A percentile compares a stretch with the other conserved stretches of the same genome.
phyloP scores from a whole-genome alignment of 1,140 invertebrate species.

The Scaptomyza montana region DNA sequence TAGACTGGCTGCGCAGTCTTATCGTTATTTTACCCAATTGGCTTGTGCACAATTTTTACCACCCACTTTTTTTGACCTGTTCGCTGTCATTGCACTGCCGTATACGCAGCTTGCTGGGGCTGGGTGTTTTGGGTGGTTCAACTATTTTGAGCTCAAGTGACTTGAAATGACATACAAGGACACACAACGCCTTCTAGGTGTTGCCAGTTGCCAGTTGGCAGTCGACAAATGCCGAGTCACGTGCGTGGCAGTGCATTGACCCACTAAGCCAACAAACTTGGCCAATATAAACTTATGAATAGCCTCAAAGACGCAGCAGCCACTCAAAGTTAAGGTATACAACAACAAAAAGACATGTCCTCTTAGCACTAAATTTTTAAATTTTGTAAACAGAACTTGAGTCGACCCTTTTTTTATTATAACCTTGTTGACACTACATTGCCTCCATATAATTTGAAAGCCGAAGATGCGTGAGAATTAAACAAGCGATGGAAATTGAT shows the following conservation, averaged over 20 bases:
- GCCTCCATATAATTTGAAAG: constrained; percentile 9
- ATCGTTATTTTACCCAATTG: constrained; percentile 68
- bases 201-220: constrained; percentile 34
- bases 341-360: neutral
- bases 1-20: constrained; percentile 55
- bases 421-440: neutral
- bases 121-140: constrained; percentile 15
- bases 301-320: constrained; percentile 43
- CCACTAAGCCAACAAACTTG: constrained; percentile 50
- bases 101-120: neutral
- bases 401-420: neutral
- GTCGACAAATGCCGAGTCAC: constrained; percentile 53
- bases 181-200: constrained; percentile 57
- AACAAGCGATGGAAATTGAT: constrained; percentile 17
- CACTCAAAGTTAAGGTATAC: constrained; percentile 23
- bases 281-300: constrained; percentile 42
- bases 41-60: constrained; percentile 42
- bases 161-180: constrained; percentile 77
- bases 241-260: constrained; percentile 73
- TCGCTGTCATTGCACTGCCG: constrained; percentile 67
- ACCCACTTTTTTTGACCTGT: constrained; percentile 27
- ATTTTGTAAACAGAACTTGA: constrained; percentile 23
- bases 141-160: constrained; percentile 72
- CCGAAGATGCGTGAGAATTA: neutral
- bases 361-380: constrained; percentile 5